Evolutionary conservation across 2,888 invertebrate genomes (phyloP), one percentile per base, ranked within the genome.

Genomic region (Pseudanteris insignis): DNA sequence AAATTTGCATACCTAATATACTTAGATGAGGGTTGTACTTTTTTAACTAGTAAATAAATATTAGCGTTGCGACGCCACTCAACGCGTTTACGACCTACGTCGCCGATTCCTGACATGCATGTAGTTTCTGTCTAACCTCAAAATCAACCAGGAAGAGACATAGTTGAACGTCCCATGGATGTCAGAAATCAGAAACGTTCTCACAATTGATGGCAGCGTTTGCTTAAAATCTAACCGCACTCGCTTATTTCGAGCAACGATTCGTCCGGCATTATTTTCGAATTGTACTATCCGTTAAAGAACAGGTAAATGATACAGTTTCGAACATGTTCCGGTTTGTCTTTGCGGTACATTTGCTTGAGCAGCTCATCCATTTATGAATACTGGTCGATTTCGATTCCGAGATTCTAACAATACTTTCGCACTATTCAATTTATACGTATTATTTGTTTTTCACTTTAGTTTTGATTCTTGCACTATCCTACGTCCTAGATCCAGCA

Each of bases 31-130:
- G 34, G 36, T 61, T 48, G 48, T 44, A 44, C 40, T 30, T 26
- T 25, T 14, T 53, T 38, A 54, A 51, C 37, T 55, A 41, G 32
- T 48, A 36, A 38, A 62, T 40, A 54, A 37, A 33, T 55, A 70
- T 79, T 80, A 70, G 79, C 79, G 72, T 74, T 80, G 71, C 79
- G 78, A 72, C 79, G 79, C 79, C 79, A 80, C 75, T 80, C 79
- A 73, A 80, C 79, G 75, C 78, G 77, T 78, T 79, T 79, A 71
- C 79, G 80, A 71, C 80, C 79, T 68, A 79, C 71, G 75, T 76
- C 76, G 73, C 80, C 78, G 70, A 73, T 69, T 72, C 79, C 80
- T 77, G 80, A 77, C 80, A 80, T 80, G 77, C 80, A 80, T 80
- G 74, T 76, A 78, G 69, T 69, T 78, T 79, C 70, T 70, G 65